Base-by-base conservation (phyloP, 2,888 invertebrate genomes). In the Crepidodera aurea region DNA sequence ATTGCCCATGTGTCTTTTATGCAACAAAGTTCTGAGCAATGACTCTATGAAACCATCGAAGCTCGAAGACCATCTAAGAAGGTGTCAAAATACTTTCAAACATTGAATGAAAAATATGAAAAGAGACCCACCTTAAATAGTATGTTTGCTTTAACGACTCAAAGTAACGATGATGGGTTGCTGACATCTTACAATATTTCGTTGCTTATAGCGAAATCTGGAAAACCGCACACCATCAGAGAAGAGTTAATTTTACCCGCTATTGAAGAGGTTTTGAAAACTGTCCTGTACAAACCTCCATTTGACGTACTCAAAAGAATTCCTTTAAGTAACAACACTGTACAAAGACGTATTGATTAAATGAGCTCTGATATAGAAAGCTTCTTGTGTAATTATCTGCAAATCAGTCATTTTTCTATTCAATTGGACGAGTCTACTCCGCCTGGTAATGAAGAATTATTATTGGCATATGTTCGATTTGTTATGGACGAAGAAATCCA, bases 401-500 rank as follows among this genome's bases (percentile, higher is more conserved):
- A n/a, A n/a, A n/a, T n/a, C n/a, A n/a, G n/a, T n/a, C n/a, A 77
- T 68, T 77, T 78, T 65, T 79, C 75, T 71, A 72, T 78, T 44
- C 75, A 79, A 67, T 73, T 79, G 68, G 77, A 78, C 69, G 75
- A 79, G 69, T 75, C 75, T 67, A 77, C 75, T 66, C 75, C 74
- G 73, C 71, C 73, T 56, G 69, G 63, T 60, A 74, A 75, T 74
- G 73, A 71, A 75, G 71, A 71, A 69, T 70, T 75, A 67, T 71
- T 75, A 67, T 73, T 77, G 66, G 71, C 73, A 71, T 76, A 77
- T 71, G 74, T 78, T 62, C 68, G 71, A 29, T 77, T 74, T 73
- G 86, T 73, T 88, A 82, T 81, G 70, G 70, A 73, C 59, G 59
- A 78, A 75, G 69, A 78, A 73, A 77, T 75, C 56, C 61, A 73